phyloP scores from a whole-genome alignment of 2,113 vertebrate genomes.

The Chamaea fasciata region DNA sequence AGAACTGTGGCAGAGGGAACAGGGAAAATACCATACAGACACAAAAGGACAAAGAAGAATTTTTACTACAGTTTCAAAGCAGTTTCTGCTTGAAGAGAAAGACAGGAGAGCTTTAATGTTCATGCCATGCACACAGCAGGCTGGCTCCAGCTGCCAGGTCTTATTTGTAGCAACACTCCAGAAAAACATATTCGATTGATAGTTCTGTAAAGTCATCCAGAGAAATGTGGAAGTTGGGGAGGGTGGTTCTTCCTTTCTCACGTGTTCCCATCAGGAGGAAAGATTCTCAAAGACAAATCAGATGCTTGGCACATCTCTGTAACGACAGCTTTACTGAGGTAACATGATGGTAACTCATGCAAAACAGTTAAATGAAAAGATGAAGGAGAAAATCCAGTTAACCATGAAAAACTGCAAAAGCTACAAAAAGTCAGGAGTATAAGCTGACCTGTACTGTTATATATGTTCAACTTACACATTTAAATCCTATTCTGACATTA shows the following conservation, averaged over 20 bases:
- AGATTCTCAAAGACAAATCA: neutral
- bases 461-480: neutral
- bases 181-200: neutral
- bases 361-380: neutral
- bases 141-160: conserved; percentile 6
- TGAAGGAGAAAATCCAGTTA: neutral
- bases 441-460: neutral
- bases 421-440: neutral
- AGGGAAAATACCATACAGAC: neutral
- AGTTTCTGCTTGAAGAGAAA: neutral
- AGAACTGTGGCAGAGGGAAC: neutral
- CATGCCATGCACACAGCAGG: neutral
- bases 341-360: neutral
- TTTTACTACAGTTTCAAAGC: neutral
- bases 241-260: neutral
- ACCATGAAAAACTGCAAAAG: neutral
- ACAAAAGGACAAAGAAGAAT: neutral
- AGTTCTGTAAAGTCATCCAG: neutral
- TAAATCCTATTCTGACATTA: neutral
- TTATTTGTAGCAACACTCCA: conserved; percentile 6
- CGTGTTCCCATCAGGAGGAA: neutral
- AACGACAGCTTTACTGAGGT: neutral
- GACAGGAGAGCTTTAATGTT: neutral
- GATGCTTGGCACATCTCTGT: neutral
- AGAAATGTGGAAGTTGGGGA: neutral